These are phyloP conservation scores for Anguilla japonica DNA, from an alignment of 2,113 vertebrate genomes.

Conservation along the genomic window DNA sequence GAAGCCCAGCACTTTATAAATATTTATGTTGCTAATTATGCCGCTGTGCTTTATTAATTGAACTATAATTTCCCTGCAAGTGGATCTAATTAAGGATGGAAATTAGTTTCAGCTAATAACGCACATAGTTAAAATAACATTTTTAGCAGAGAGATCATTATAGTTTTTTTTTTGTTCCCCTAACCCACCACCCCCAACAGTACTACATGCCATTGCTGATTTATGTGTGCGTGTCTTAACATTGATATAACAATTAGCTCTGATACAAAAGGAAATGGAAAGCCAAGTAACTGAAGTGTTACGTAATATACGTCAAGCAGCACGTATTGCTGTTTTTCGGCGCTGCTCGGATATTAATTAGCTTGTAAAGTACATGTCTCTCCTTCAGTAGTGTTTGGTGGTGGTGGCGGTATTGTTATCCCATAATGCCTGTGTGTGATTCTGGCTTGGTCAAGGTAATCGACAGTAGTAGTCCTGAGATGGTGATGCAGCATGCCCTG, in stretches of 20 bases:
- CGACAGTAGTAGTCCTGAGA: too few species aligned
- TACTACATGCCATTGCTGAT: not conserved
- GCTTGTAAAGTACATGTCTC: not conserved
- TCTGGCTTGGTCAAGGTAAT: too few species aligned
- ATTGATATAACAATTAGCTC: not conserved
- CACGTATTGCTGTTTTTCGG: not conserved
- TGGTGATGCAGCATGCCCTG: too few species aligned
- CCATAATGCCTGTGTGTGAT: too few species aligned
- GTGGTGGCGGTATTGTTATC: not conserved
- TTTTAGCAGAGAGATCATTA: constrained; percentile 57
- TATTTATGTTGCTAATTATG: constrained; percentile 72
- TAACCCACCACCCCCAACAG: constrained; percentile 6
- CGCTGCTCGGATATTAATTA: too few species aligned
- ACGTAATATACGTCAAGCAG: not conserved
- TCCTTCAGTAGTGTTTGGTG: not conserved
- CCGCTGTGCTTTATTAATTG: constrained; percentile 73
- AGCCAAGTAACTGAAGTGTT: not conserved
- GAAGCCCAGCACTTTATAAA: constrained; percentile 63
- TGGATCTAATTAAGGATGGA: constrained; percentile 68
- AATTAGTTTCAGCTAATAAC: constrained; percentile 74
- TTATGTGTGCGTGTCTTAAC: not conserved
- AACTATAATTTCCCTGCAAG: constrained; percentile 67
- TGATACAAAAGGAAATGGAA: not conserved
- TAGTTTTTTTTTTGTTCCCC: constrained; percentile 45
- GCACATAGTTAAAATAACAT: constrained; percentile 66